Base-by-base conservation (phyloP, 2,888 invertebrate species). In the Agriotes lineatus region DNA sequence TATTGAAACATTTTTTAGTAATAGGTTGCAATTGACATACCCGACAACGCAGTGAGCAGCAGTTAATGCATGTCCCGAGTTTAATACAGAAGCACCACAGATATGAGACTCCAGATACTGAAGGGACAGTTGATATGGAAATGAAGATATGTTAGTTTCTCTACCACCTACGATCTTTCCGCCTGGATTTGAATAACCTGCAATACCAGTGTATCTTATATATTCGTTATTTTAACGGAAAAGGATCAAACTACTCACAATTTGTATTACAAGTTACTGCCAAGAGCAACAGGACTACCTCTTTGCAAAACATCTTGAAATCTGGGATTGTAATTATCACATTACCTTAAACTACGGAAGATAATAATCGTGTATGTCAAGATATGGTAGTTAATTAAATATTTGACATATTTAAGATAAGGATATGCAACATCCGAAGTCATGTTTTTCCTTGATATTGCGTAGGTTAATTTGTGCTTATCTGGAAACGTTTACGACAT, bases 81-180 rank as follows among this genome's bases (percentile, higher is more conserved):
- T 86, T 77, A 88, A 71, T 18, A 88, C 85, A 0, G 87, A 86
- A 0, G 85, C 88, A 0, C 88, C 88, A 63, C 88, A 88, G 67
- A 85, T 85, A n/a, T 87, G 87, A 67, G 81, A 82, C 0, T 83
- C 83, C 72, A 83, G 82, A 76, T 85, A 85, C 4, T 85, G 74
- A 1, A 88, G 75, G 0, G 88, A 88, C 12, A 87, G 85, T 77
- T 88, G 88, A 85, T 88, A 88, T 0, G 88, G 88, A 1, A 87
- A 85, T 0, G 86, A 85, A 0, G 82, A 80, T 69, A 88, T 88
- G 0, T 86, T 67, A 4, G 76, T 86, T 0, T 85, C 85, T 77
- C 85, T 85, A 0, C 85, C 85, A 0, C 88, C 88, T 0, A 85
- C 84, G n/a, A 88, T 18, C 82, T 74, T 68, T 37, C 73, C 73